Evolutionary conservation across 1,140 invertebrate genomes (phyloP).

Genomic region (Drosophila yakuba): DNA sequence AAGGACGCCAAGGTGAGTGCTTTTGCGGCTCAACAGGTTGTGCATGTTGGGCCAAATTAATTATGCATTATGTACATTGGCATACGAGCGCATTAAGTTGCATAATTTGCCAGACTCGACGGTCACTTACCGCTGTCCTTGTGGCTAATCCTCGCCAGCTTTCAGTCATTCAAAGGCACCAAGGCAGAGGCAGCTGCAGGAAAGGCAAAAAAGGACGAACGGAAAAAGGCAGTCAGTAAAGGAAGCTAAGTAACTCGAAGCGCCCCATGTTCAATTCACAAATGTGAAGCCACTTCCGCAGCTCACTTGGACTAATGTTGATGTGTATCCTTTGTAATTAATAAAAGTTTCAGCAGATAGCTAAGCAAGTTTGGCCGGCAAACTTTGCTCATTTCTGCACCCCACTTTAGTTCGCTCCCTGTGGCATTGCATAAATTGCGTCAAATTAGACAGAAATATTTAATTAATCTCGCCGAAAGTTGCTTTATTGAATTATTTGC

Average conservation of each 20-base stretch:
- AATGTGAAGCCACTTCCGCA: slow-evolving; percentile 29
- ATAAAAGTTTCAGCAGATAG: slow-evolving; percentile 76
- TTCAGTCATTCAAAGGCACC: slow-evolving; percentile 15
- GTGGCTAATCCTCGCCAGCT: slow-evolving; percentile 54
- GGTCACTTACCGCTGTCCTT: slow-evolving; percentile 53
- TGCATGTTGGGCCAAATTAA: slow-evolving; percentile 78
- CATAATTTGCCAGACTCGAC: slow-evolving; percentile 62
- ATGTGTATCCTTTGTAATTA: slow-evolving; percentile 81
- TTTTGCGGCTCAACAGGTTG: slow-evolving; percentile 61
- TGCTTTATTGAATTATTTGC: slow-evolving; percentile 79
- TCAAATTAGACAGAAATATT: slow-evolving; percentile 84
- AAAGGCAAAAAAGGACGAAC: neutral
- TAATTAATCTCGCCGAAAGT: slow-evolving; percentile 79
- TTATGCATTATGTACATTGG: slow-evolving; percentile 74
- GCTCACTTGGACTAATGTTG: slow-evolving; percentile 54
- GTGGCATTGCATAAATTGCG: slow-evolving; percentile 76
- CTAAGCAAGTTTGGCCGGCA: slow-evolving; percentile 37
- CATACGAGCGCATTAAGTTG: slow-evolving; percentile 76
- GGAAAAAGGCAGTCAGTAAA: slow-evolving; percentile 36
- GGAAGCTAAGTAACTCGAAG: slow-evolving; percentile 67
- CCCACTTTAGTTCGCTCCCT: slow-evolving; percentile 16
- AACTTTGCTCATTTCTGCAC: slow-evolving; percentile 71
- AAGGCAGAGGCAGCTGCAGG: slow-evolving; percentile 1
- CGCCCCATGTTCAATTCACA: slow-evolving; percentile 38
- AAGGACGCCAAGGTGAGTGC: slow-evolving; percentile 28